Evolutionary conservation across 2,113 vertebrate species (phyloP).

Genomic region (Pseudorectes ferrugineus): DNA sequence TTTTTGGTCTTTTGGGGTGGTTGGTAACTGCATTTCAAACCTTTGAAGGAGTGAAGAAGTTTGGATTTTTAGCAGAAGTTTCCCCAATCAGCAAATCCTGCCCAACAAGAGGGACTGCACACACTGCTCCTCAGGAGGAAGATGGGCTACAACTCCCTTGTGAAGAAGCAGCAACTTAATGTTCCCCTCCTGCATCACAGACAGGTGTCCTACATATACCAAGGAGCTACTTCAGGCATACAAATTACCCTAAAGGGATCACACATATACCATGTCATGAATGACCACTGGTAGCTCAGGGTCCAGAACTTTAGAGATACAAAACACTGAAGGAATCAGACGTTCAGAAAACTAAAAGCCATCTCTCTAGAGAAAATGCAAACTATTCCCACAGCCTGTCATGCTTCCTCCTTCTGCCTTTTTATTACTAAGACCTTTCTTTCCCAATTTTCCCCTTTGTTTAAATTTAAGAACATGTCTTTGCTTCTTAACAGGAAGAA

Average conservation of each 20-base stretch:
- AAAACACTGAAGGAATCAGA: background rate
- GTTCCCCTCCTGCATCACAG: background rate
- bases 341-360: background rate
- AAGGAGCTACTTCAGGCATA: background rate
- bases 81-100: background rate
- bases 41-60: background rate
- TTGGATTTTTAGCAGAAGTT: background rate
- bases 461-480: background rate
- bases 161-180: background rate
- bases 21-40: background rate
- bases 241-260: background rate
- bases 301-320: background rate
- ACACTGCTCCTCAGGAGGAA: background rate
- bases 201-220: background rate
- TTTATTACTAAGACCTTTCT: background rate
- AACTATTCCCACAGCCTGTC: background rate
- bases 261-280: background rate
- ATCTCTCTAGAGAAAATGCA: background rate
- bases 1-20: background rate
- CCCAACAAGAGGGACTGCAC: fast-evolving
- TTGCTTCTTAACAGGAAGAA: background rate
- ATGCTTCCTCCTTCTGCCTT: background rate
- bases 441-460: background rate
- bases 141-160: background rate
- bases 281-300: background rate